phyloP scores from a whole-genome alignment of 2,888 invertebrate genomes.

The Dinocampus coccinellae region DNA sequence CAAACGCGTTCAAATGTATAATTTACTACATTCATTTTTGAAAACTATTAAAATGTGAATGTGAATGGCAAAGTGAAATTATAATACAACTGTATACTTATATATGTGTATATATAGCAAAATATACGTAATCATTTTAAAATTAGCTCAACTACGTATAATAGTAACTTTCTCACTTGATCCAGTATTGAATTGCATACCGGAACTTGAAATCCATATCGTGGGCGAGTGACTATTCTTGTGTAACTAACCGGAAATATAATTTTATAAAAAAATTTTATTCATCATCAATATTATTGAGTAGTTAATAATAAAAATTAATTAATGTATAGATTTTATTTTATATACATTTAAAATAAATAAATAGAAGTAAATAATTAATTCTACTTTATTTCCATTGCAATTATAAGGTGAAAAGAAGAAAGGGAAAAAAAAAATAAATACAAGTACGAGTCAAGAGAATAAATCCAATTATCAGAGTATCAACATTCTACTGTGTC shows the following conservation, averaged over 20 bases:
- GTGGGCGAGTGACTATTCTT: constrained; percentile 24
- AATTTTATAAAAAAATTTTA: too few species aligned
- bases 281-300: too few species aligned
- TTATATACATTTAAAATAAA: background rate
- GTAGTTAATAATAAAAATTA: too few species aligned
- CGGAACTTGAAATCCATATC: constrained; percentile 32
- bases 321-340: too few species aligned
- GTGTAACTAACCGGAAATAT: constrained; percentile 33
- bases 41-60: constrained; percentile 10
- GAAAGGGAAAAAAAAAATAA: background rate
- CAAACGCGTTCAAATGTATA: background rate
- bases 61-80: constrained; percentile 32
- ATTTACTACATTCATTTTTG: constrained; percentile 5
- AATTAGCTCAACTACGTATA: constrained; percentile 34
- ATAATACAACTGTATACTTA: constrained; percentile 13
- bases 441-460: too few species aligned
- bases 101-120: background rate
- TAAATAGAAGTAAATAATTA: too few species aligned
- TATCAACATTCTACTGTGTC: background rate
- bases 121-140: constrained; percentile 19
- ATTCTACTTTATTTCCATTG: too few species aligned
- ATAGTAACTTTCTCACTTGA: constrained; percentile 37
- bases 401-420: too few species aligned
- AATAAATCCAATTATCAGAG: background rate
- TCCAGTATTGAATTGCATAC: constrained; percentile 33